Conservation (phyloP, 2,113 vertebrate genomes). For the Amphiprion percula region DNA sequence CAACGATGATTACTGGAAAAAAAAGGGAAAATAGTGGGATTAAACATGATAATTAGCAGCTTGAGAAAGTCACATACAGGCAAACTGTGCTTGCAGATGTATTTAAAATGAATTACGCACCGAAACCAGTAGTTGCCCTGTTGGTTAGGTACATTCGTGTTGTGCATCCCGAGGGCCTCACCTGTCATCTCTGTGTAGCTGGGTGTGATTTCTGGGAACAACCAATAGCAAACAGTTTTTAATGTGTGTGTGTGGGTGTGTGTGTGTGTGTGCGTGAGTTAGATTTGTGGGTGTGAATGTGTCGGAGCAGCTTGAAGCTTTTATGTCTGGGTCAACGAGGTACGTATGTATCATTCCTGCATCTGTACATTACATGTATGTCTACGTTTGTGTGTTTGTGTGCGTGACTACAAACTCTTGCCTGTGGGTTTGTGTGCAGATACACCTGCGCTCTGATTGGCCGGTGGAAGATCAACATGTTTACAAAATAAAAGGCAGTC, state of each 20-base stretch:
- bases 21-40: background rate
- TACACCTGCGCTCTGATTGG: constrained; percentile 50
- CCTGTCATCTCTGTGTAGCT: constrained; percentile 54
- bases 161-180: constrained; percentile 47
- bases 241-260: background rate
- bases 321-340: constrained; percentile 13
- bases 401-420: constrained; percentile 53
- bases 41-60: constrained; percentile 24
- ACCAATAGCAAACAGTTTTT: constrained; percentile 2
- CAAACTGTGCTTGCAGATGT: background rate
- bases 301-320: background rate
- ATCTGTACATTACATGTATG: constrained; percentile 1
- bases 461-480: constrained; percentile 54
- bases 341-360: background rate
- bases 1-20: background rate
- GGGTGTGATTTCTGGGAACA: constrained; percentile 52
- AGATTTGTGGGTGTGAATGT: no score
- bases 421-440: constrained; percentile 22
- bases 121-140: constrained; percentile 4
- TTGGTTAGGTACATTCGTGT: constrained; percentile 13
- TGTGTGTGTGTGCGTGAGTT: constrained; percentile 4
- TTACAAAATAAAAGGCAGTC: constrained; percentile 72
- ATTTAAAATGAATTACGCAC: constrained; percentile 29
- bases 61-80: constrained; percentile 30
- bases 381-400: constrained; percentile 9